A percentile compares a stretch with the other conserved stretches of the same genome.
Conservation (phyloP, 2,888 invertebrate species). For the Drosophila melanosoma region DNA sequence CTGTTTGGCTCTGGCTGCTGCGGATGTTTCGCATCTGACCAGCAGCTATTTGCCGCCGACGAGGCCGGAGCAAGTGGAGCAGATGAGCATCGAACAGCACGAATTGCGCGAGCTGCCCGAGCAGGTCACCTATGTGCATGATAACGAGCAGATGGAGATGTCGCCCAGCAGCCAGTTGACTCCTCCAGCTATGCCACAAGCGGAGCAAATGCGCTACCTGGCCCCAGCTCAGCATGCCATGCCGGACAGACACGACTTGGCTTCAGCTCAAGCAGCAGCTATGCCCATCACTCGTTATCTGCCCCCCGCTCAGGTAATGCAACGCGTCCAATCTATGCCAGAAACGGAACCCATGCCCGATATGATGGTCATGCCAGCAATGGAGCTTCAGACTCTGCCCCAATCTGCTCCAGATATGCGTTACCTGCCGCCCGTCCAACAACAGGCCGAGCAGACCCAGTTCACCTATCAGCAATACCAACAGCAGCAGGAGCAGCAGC, state of each 20-base stretch:
- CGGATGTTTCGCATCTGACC: conserved; percentile 76
- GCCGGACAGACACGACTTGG: conserved; percentile 34
- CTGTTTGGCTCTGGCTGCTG: conserved; percentile 55
- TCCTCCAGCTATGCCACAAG: conserved; percentile 54
- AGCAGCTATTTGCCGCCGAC: conserved; percentile 73
- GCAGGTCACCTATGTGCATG: conserved; percentile 73
- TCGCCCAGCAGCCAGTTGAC: conserved; percentile 65
- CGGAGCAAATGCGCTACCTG: conserved; percentile 56
- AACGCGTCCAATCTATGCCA: conserved; percentile 9
- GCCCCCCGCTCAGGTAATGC: conserved; percentile 51
- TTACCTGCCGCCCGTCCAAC: conserved; percentile 61
- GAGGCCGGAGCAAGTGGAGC: conserved; percentile 64
- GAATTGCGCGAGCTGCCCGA: conserved; percentile 77
- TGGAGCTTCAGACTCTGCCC: conserved; percentile 29
- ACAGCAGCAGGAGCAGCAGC: conserved; percentile 39
- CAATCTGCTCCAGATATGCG: conserved; percentile 40
- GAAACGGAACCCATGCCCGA: conserved; percentile 44
- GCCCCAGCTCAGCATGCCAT: conserved; percentile 49
- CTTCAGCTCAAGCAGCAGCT: conserved; percentile 34
- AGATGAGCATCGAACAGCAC: conserved; percentile 77
- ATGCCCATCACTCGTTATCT: conserved; percentile 59
- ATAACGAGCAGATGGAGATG: conserved; percentile 56
- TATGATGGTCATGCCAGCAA: conserved; percentile 43
- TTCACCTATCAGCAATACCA: conserved; percentile 71
- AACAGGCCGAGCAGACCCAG: conserved; percentile 40